Base-by-base conservation (phyloP, 2,888 invertebrate species). In the Luperina testacea region DNA sequence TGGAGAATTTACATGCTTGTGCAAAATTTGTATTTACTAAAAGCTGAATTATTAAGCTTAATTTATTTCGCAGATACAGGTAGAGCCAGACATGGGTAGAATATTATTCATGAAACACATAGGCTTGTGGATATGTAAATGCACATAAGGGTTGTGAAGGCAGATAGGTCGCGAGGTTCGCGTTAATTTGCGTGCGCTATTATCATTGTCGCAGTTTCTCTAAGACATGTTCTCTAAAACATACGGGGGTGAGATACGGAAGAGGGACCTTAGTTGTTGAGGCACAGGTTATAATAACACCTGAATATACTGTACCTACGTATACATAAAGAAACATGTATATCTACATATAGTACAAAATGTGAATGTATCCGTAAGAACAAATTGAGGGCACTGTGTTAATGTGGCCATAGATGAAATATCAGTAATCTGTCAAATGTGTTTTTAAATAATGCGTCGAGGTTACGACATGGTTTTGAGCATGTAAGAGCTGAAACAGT, bases 341-440 rank as follows among this genome's bases (percentile, higher is more conserved):
- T 27, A 42, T 38, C 24, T 38, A 48, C 8, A 3, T 27, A 1
- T 38, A 74, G 64, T 38, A 42, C 11, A 48, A 82, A 74, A 82
- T 70, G 63, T 79, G 72, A 75, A 75, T 64, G 75, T 84, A 24
- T 61, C 9, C 24, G 59, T 65, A 51, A 81, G 45, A 38, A 27
- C 20, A 53, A 75, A 84, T 80, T 71, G 80, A 73, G 83, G 83
- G 64, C 83, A 83, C 67, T 32, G 45, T 73, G 83, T 71, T 71
- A 83, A 69, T 75, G 75, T 82, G 82, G 69, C 48, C 86, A 74
- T 61, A 74, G 72, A 82, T 61, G 79, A 86, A 64, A 71, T 45
- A 71, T 71, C 51, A 63, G 51, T 82, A 45, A 82, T 82, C 61
- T 74, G 72, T 71, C 84, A 84, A 75, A 45, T 63, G 32, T 67